phyloP scores from a whole-genome alignment of 2,888 invertebrate species.

The Kuschelorhynchus macadamiae region DNA sequence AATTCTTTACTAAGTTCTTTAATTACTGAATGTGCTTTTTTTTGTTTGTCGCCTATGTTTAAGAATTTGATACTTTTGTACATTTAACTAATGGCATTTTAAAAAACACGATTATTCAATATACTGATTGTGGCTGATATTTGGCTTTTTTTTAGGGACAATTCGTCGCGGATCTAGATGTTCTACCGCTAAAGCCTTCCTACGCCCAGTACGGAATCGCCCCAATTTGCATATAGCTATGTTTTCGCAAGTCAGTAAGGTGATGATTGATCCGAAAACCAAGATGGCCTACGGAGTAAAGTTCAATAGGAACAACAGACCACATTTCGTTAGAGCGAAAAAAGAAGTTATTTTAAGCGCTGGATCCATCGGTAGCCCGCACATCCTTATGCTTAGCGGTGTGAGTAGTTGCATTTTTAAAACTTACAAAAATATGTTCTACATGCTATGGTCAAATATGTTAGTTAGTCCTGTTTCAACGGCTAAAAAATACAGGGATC shows the following conservation, averaged over 20 bases:
- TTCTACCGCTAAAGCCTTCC: conserved; percentile 90
- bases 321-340: conserved; percentile 78
- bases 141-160: conserved; percentile 56
- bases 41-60: too few species aligned
- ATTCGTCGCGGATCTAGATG: conserved; percentile 88
- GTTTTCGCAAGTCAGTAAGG: conserved; percentile 78
- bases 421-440: too few species aligned
- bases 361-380: conserved; percentile 90
- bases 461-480: too few species aligned
- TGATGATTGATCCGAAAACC: conserved; percentile 78
- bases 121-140: too few species aligned
- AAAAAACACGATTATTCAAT: too few species aligned
- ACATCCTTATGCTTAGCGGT: conserved; percentile 92
- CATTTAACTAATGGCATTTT: too few species aligned
- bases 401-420: too few species aligned
- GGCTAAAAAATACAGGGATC: too few species aligned
- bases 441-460: too few species aligned
- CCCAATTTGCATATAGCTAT: conserved; percentile 85
- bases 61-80: too few species aligned
- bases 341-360: conserved; percentile 89
- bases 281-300: conserved; percentile 84
- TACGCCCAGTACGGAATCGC: conserved; percentile 84
- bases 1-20: too few species aligned
- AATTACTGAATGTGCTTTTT: too few species aligned
- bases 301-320: conserved; percentile 77